These are phyloP conservation scores for Shargacucullia verbasci DNA, from an alignment of 2,888 invertebrate species.

Conservation along the genomic window DNA sequence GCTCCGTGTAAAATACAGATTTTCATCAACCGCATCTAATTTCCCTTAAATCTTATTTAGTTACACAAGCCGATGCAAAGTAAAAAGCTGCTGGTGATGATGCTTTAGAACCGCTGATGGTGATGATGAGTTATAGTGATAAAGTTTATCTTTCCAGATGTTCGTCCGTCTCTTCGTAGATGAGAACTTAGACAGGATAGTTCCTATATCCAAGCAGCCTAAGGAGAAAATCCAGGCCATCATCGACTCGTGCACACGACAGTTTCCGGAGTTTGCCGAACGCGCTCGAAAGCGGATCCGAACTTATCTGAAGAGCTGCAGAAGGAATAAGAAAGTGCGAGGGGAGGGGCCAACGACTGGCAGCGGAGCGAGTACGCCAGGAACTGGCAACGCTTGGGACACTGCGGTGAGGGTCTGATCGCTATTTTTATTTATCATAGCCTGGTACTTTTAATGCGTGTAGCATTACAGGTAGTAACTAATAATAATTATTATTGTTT, in stretches of 20 bases:
- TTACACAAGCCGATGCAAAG: too few species aligned
- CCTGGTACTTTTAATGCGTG: conserved; percentile 45
- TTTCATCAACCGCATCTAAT: too few species aligned
- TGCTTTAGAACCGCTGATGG: too few species aligned
- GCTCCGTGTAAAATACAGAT: too few species aligned
- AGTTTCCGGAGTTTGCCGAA: conserved; percentile 99
- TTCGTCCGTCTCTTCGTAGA: conserved; percentile 99
- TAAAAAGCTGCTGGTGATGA: too few species aligned
- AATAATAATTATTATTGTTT: too few species aligned
- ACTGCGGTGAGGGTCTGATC: conserved; percentile 92
- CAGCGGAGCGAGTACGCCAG: conserved; percentile 74
- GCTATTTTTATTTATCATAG: conserved; percentile 57
- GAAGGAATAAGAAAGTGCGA: conserved; percentile 97
- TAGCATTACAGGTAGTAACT: conserved; percentile 34
- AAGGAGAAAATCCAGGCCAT: conserved; percentile 99
- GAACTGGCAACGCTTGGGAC: conserved; percentile 93
- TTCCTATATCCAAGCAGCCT: conserved; percentile 99
- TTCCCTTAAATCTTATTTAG: too few species aligned
- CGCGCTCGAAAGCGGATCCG: conserved; percentile 97
- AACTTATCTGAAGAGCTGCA: conserved; percentile 98
- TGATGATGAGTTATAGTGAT: too few species aligned
- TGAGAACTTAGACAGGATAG: conserved; percentile 98
- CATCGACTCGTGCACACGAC: conserved; percentile 98
- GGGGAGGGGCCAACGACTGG: conserved; percentile 90
- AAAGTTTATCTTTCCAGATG: conserved; percentile 93